A percentile compares a stretch with the other conserved stretches of the same genome.
phyloP scores from a whole-genome alignment of 2,113 vertebrate species.

The Gambusia affinis region DNA sequence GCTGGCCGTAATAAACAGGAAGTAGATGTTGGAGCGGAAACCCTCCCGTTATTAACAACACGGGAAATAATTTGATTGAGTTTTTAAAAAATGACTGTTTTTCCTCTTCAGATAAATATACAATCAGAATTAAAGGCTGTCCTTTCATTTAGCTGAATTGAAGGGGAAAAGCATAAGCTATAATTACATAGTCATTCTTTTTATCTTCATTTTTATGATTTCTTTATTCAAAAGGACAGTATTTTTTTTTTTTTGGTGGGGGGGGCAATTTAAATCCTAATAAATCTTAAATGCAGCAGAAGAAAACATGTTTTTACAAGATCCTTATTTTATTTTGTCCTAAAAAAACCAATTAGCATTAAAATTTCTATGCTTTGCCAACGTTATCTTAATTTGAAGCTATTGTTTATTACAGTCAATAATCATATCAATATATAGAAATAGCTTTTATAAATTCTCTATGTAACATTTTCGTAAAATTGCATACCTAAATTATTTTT shows the following conservation, averaged over 20 bases:
- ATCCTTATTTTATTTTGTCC: not conserved
- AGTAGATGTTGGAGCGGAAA: too few species aligned
- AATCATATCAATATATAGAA: not conserved
- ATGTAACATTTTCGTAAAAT: too few species aligned
- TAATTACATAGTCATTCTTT: not conserved
- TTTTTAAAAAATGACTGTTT: too few species aligned
- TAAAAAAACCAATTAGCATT: not conserved
- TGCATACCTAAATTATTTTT: too few species aligned
- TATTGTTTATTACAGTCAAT: not conserved
- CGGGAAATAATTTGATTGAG: too few species aligned
- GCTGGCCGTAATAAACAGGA: too few species aligned
- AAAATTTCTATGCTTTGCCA: not conserved
- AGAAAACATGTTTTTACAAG: not conserved
- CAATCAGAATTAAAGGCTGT: too few species aligned
- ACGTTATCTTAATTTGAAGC: not conserved
- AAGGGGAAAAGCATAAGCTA: not conserved
- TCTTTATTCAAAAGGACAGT: not conserved
- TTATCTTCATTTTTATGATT: not conserved
- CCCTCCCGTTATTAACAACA: too few species aligned
- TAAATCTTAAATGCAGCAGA: not conserved
- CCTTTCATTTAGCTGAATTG: too few species aligned
- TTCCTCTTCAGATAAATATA: too few species aligned
- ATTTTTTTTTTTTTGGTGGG: too few species aligned
- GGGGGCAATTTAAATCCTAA: not conserved
- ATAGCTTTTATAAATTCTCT: too few species aligned